Base-by-base conservation (phyloP, 2,888 invertebrate species). In the Polyploca ridens region DNA sequence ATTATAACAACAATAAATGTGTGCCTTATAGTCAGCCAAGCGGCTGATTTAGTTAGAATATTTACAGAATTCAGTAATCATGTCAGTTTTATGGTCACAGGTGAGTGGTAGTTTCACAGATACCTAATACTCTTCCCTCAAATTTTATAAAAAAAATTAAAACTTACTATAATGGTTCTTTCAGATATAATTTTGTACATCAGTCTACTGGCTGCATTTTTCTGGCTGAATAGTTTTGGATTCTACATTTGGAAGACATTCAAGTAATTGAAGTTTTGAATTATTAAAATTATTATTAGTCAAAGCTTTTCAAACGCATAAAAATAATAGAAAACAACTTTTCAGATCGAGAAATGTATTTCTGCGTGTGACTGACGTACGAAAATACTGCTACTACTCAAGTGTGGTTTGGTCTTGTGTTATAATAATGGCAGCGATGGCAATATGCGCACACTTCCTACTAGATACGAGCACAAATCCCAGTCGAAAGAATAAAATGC, bases 211-310 rank as follows among this genome's bases (percentile, higher is more conserved):
- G 97, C 96, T 44, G 97, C 97, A 63, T 98, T 97, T 88, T 97
- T 98, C 82, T 98, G 98, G 98, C 90, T 98, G 4, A 98, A 97
- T 75, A 97, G 97, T 82, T 95, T 97, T 69, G 98, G 97, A 62
- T 98, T 97, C 84, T 98, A 98, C 84, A 96, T 98, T 69, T 98
- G 98, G 98, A 97, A 96, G 85, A 98, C 97, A 1, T 98, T 98
- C 83, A 96, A 95, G 96, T 96, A 90, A 68, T 44, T 13, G 13
- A 13, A 13, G 13, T 41, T 65, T 46, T 63, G 54, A n/a, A 63
- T 64, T 67, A 46, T 64, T 27, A 27, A 27, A 1, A 27, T 27
- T 27, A 27, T 27, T 33, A 41, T 41, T 41, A 27, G 27, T 41
- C 13, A 41, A 41, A 8, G 41, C 41, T 3, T 35, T 41, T 41